These are phyloP conservation scores for Nomada fabriciana DNA, from an alignment of 2,888 invertebrate species.

Conservation along the genomic window DNA sequence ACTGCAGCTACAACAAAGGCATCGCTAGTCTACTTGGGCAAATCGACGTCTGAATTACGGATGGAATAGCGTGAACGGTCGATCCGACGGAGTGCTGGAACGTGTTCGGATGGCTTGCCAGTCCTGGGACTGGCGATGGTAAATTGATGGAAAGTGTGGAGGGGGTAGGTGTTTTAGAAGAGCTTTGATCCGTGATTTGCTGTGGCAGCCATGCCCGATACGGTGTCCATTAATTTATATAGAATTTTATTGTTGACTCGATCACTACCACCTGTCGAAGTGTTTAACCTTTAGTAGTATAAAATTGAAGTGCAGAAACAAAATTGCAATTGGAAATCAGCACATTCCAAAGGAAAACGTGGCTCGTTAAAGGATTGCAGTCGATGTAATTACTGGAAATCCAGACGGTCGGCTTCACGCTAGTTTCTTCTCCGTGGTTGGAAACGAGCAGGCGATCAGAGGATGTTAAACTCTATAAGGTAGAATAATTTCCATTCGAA, in stretches of 20 bases:
- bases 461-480: constrained; percentile 31
- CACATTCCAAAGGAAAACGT: neutral
- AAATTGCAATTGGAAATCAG: neutral
- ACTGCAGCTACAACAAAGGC: constrained; percentile 10
- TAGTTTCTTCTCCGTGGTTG: neutral
- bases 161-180: neutral
- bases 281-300: neutral
- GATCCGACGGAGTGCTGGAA: neutral
- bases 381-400: constrained; percentile 21
- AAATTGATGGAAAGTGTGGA: neutral
- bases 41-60: constrained; percentile 1
- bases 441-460: constrained; percentile 12
- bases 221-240: no score
- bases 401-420: no score
- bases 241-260: no score
- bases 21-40: neutral
- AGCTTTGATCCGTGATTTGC: no score
- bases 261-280: neutral
- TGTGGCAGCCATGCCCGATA: no score
- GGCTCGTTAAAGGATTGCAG: constrained; percentile 3
- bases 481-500: constrained; percentile 48
- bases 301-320: neutral
- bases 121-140: neutral
- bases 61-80: neutral
- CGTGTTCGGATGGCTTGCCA: neutral